Percentiles rank a stretch among this genome's conserved stretches.
Conservation (phyloP, 2,888 invertebrate genomes). For the Lycocerus yunnanus region DNA sequence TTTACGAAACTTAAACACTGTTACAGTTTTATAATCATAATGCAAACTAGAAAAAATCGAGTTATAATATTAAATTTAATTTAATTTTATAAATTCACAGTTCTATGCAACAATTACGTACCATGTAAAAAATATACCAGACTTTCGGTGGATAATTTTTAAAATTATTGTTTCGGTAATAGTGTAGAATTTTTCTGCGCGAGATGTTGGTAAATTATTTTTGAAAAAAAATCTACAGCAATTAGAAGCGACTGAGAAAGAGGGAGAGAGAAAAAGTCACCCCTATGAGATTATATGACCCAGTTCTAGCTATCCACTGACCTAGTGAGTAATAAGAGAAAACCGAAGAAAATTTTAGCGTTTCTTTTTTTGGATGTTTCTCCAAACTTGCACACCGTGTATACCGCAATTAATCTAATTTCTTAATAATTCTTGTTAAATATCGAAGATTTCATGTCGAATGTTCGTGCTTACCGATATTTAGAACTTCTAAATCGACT, state of each 20-base stretch:
- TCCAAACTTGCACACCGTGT: background rate
- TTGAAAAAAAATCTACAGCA: background rate
- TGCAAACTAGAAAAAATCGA: background rate
- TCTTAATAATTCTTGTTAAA: slow-evolving; percentile 6
- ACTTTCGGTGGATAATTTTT: background rate
- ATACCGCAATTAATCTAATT: background rate
- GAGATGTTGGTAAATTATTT: background rate
- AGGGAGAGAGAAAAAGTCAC: background rate
- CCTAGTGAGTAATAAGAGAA: background rate
- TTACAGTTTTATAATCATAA: background rate
- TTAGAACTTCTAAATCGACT: slow-evolving; percentile 48
- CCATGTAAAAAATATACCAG: too few relatives aligned
- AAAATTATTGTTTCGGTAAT: background rate
- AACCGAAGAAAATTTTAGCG: background rate
- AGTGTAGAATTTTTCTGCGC: background rate
- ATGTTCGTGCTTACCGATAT: slow-evolving; percentile 48
- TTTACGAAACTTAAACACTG: background rate
- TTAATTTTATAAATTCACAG: background rate
- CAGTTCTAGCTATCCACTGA: background rate
- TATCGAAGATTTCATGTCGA: slow-evolving; percentile 26
- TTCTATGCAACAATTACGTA: background rate
- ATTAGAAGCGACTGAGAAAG: background rate
- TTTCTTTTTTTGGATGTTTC: background rate
- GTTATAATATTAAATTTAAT: background rate
- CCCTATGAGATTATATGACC: background rate